Conservation (phyloP, 2,797 vertebrate species). For the Cossypha niveicapilla region DNA sequence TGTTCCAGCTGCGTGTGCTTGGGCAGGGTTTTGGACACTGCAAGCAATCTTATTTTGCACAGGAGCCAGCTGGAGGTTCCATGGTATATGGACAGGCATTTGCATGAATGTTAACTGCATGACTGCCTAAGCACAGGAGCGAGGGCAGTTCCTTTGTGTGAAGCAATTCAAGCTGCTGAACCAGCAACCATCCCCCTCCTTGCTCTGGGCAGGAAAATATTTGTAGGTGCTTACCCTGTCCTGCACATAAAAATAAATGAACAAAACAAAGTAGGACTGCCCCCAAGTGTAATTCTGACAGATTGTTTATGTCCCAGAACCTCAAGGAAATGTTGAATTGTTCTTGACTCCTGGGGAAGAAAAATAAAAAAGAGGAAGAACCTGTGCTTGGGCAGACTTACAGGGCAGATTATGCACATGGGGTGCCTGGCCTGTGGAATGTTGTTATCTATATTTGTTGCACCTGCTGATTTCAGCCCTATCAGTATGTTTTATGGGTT, state of each 20-base stretch:
- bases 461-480: neutral
- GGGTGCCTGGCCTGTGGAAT: neutral
- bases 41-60: neutral
- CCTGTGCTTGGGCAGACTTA: neutral
- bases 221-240: neutral
- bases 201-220: neutral
- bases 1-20: neutral
- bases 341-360: neutral
- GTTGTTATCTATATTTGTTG: neutral
- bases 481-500: neutral
- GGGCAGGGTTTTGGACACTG: neutral
- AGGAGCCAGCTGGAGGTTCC: neutral
- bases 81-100: neutral
- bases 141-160: neutral
- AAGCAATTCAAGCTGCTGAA: neutral
- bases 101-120: neutral
- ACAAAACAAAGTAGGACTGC: neutral
- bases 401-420: neutral
- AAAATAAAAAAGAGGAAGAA: neutral
- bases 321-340: neutral
- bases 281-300: neutral
- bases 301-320: neutral
- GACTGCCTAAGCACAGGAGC: neutral
- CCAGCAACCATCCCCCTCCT: neutral
- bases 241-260: neutral